Evolutionary conservation across 1,140 invertebrate species (phyloP).

Genomic region (Camponotus pennsylvanicus): DNA sequence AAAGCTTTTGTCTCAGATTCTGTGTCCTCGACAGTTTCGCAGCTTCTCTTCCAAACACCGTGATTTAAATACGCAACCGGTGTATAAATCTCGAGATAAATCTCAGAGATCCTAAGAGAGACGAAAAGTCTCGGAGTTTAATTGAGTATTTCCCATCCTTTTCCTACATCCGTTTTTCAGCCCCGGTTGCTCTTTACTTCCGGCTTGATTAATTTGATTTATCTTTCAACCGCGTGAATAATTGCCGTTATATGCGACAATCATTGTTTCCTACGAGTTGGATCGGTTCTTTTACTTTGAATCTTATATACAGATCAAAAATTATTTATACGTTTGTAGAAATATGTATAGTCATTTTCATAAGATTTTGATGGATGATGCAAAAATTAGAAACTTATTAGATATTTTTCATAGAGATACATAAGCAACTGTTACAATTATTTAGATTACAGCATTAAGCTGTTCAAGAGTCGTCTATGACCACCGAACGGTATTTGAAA

Average conservation of each 20-base stretch:
- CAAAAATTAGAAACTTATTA: background rate
- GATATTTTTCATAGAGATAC: background rate
- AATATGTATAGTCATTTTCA: background rate
- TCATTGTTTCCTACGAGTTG: conserved; percentile 38
- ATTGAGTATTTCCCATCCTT: conserved; percentile 74
- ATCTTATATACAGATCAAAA: background rate
- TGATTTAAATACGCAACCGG: conserved; percentile 73
- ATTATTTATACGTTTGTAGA: conserved; percentile 1
- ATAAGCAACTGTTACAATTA: background rate
- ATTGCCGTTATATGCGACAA: conserved; percentile 62
- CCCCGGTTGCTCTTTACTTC: conserved; percentile 10
- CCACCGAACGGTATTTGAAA: conserved; percentile 27
- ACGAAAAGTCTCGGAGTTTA: conserved; percentile 73
- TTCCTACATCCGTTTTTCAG: conserved; percentile 47
- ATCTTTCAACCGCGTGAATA: conserved; percentile 64
- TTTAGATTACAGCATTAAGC: background rate
- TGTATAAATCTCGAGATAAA: conserved; percentile 69
- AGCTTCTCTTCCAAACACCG: conserved; percentile 34
- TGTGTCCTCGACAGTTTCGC: conserved; percentile 29
- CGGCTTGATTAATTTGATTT: conserved; percentile 75
- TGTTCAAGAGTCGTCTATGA: conserved; percentile 18
- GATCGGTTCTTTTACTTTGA: too few relatives aligned
- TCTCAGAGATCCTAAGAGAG: conserved; percentile 67
- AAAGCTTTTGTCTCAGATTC: conserved; percentile 65
- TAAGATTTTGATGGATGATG: background rate